Evolutionary conservation across 1,140 invertebrate genomes (phyloP).

Genomic region (Brachionus plicatilis): DNA sequence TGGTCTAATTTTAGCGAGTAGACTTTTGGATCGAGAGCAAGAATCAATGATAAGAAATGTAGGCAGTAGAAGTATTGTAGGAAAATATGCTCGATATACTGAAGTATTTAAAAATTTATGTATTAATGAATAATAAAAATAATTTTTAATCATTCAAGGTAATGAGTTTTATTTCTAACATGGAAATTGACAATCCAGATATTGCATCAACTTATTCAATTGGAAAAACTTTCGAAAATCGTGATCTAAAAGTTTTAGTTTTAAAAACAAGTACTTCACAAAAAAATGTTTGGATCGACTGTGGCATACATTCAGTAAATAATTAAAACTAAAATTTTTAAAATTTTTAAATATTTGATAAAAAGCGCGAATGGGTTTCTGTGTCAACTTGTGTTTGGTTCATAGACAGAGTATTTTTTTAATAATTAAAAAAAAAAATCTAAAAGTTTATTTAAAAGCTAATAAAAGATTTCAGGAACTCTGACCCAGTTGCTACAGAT

Average conservation of each 20-base stretch:
- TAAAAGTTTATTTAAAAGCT: background rate
- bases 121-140: background rate
- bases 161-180: background rate
- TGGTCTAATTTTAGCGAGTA: background rate
- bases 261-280: background rate
- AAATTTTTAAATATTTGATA: background rate
- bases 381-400: slow-evolving; percentile 2
- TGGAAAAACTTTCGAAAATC: slow-evolving; percentile 5
- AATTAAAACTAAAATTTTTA: background rate
- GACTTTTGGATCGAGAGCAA: background rate
- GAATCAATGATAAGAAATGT: slow-evolving; percentile 4
- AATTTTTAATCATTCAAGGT: background rate
- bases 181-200: background rate
- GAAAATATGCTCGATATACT: slow-evolving; percentile 20
- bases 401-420: slow-evolving; percentile 8
- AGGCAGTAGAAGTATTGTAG: background rate
- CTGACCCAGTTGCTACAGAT: background rate
- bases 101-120: background rate
- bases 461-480: background rate
- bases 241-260: background rate
- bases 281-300: slow-evolving; percentile 27
- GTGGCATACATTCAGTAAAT: slow-evolving; percentile 39
- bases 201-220: background rate
- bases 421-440: background rate
- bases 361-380: slow-evolving; percentile 27